phyloP scores from a whole-genome alignment of 2,888 invertebrate species.

The Julus scanicus region DNA sequence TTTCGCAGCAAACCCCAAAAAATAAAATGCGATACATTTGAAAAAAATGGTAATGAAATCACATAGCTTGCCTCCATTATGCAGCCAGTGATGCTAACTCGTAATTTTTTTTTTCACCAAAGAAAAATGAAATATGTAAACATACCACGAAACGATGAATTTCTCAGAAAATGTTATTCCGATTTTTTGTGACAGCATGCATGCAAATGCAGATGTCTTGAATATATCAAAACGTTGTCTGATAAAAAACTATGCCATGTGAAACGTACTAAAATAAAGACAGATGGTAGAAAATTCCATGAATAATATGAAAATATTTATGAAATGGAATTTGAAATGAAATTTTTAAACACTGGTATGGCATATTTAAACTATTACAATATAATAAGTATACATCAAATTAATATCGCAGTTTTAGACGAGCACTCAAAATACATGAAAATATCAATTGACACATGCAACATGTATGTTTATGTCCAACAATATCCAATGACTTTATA shows the following conservation, averaged over 20 bases:
- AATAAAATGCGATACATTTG: neutral
- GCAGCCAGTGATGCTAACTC: neutral
- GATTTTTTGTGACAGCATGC: neutral
- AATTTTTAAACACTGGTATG: too few species aligned
- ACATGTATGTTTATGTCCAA: too few species aligned
- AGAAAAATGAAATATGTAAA: slow-evolving; percentile 18
- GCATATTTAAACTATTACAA: too few species aligned
- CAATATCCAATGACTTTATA: too few species aligned
- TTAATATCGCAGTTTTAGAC: too few species aligned
- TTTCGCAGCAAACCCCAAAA: neutral
- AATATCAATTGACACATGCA: too few species aligned
- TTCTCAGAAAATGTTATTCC: neutral
- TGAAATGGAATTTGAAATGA: neutral
- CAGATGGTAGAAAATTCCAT: neutral
- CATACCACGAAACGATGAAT: neutral
- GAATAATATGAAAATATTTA: neutral
- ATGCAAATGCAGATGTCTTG: neutral
- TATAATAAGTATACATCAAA: too few species aligned
- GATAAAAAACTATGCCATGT: neutral
- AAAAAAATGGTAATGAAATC: neutral
- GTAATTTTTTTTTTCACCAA: neutral
- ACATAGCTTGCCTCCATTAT: neutral
- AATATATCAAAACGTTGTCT: slow-evolving; percentile 23
- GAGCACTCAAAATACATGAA: too few species aligned
- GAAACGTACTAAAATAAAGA: neutral